Conservation (phyloP, 2,888 invertebrate genomes). For the Celastrina argiolus region DNA sequence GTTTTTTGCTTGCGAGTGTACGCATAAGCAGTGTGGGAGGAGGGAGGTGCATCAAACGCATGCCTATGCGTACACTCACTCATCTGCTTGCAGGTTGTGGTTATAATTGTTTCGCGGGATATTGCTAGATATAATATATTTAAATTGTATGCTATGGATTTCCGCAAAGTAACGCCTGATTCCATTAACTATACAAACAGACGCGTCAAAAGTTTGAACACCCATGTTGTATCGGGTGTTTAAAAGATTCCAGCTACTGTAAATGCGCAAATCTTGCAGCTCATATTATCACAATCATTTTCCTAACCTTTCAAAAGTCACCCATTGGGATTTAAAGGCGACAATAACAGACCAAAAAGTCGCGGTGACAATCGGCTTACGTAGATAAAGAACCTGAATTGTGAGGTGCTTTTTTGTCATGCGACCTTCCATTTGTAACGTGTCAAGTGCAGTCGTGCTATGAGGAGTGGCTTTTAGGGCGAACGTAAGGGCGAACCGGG, state of each 20-base stretch:
- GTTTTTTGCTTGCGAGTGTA: too few relatives aligned
- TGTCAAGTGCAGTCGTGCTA: conserved; percentile 63
- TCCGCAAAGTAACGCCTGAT: too few relatives aligned
- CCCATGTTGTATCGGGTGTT: too few relatives aligned
- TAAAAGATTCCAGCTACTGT: background rate
- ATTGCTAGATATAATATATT: too few relatives aligned
- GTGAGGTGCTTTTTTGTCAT: conserved; percentile 45
- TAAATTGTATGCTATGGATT: too few relatives aligned
- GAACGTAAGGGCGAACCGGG: conserved; percentile 23
- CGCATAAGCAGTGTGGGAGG: too few relatives aligned
- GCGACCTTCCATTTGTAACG: conserved; percentile 57
- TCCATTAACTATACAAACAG: too few relatives aligned
- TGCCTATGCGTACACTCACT: too few relatives aligned
- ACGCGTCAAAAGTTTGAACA: too few relatives aligned
- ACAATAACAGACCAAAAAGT: conserved; percentile 28
- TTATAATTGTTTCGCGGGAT: too few relatives aligned
- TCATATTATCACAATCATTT: background rate
- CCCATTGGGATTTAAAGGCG: background rate
- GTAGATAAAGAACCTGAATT: conserved; percentile 31
- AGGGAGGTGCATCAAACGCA: too few relatives aligned
- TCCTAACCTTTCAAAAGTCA: background rate
- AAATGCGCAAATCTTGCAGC: background rate
- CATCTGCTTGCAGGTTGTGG: too few relatives aligned
- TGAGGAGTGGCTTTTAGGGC: conserved; percentile 57
- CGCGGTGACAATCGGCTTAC: conserved; percentile 32